Evolutionary conservation across 2,888 invertebrate genomes (phyloP), one percentile per base, ranked within the genome.

Genomic region (Andrena praecox): DNA sequence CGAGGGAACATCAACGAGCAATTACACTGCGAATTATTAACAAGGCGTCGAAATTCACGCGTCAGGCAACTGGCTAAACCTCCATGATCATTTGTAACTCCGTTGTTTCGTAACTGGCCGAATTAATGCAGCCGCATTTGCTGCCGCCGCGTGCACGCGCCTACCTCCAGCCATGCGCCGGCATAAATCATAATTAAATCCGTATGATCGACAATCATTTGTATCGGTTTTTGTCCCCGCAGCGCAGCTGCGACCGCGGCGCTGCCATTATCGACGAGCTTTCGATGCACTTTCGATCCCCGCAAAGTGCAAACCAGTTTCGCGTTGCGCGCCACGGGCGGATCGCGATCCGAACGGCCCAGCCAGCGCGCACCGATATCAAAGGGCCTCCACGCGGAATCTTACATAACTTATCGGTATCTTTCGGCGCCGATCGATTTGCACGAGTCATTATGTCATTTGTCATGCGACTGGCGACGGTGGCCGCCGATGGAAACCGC

Each of bases 171-270:
- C 56, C 35, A 29, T 48, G 29, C 10, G 33, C 35, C 42, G 59
- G 63, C 63, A 78, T 80, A 80, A 80, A 81, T 81, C 80, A 81
- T 81, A 81, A 81, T 81, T 81, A 81, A 81, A 81, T 81, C 81
- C 52, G 69, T 42, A 73, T 50, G 80, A 74, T 68, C 68, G 72
- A 78, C 80, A 67, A 72, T 78, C 80, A 67, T 80, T 80, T 50
- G 80, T 78, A 80, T 80, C 78, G 68, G 35, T 80, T 80, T 80
- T 80, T 80, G 80, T 78, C 72, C 50, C 8, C 48, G n/a, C 24
- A 20, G 27, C 16, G 74, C 67, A 74, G 59, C 74, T 52, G 52
- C 48, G 2, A 29, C 60, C 67, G 62, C 77, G 67, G 60, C 59
- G 24, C 20, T 10, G 31, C 63, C 63, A 33, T 80, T 80, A 71